Conservation (phyloP, 2,113 vertebrate genomes). For the Tyto alba region DNA sequence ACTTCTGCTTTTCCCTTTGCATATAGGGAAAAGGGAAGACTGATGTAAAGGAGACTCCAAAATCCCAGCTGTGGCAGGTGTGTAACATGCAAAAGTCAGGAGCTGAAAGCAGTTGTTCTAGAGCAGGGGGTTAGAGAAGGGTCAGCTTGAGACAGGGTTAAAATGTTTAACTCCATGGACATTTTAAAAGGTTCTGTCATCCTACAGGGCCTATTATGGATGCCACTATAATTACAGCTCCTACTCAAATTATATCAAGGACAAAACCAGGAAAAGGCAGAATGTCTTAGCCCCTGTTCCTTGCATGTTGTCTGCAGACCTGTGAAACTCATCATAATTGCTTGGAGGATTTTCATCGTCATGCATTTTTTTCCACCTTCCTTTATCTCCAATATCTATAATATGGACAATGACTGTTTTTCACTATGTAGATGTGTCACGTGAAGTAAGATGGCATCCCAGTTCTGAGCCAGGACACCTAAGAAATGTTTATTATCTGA, state of each 20-base stretch:
- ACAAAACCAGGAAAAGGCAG: background rate
- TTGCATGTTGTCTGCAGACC: background rate
- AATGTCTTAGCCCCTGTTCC: background rate
- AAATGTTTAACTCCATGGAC: background rate
- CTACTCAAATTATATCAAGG: background rate
- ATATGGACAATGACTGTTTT: background rate
- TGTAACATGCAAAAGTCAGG: background rate
- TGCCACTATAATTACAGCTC: background rate
- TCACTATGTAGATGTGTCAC: background rate
- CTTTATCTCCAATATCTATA: background rate
- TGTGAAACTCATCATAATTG: background rate
- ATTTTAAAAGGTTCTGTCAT: background rate
- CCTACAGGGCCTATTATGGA: background rate
- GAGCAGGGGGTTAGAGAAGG: background rate
- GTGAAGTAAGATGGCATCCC: background rate
- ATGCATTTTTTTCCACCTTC: background rate
- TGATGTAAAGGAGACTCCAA: background rate
- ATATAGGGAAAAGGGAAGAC: background rate
- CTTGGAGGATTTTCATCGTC: background rate
- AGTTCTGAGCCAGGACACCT: background rate
- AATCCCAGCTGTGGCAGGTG: background rate
- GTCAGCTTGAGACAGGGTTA: background rate
- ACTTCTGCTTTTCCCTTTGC: background rate
- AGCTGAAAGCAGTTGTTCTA: background rate
- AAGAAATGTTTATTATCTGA: background rate